Conservation (phyloP, 2,113 vertebrate genomes). For the Burhinus bistriatus region DNA sequence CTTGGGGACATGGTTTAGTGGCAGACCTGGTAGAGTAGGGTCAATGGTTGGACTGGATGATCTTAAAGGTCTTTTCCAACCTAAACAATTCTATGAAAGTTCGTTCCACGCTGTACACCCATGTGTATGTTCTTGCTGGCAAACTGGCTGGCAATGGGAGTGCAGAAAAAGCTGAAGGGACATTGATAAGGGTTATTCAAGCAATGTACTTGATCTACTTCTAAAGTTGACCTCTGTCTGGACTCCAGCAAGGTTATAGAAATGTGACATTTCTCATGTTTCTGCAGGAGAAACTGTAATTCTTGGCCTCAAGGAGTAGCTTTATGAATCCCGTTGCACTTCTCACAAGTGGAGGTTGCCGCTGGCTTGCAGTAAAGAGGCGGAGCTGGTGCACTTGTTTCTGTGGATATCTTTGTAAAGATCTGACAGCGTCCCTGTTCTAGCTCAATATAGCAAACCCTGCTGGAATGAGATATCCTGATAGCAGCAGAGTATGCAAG, state of each 20-base stretch:
- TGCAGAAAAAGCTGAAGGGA: not conserved
- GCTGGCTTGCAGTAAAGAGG: not conserved
- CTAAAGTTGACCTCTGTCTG: not conserved
- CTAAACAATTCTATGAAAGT: too few relatives aligned
- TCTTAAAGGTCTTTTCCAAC: too few relatives aligned
- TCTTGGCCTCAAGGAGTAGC: not conserved
- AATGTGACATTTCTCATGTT: not conserved
- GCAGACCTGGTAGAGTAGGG: too few relatives aligned
- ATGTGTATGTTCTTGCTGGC: not conserved
- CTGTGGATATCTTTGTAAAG: not conserved
- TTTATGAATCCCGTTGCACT: not conserved
- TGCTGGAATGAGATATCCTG: not conserved
- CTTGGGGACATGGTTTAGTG: too few relatives aligned
- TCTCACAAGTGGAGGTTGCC: not conserved
- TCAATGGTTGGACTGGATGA: too few relatives aligned
- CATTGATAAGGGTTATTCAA: not conserved
- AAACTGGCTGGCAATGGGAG: not conserved
- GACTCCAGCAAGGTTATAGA: not conserved
- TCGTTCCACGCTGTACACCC: not conserved
- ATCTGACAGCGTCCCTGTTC: too few relatives aligned
- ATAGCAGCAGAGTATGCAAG: not conserved
- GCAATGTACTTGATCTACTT: rapidly evolving
- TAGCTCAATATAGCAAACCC: not conserved
- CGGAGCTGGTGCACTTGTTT: not conserved
- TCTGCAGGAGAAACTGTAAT: not conserved